Evolutionary conservation across 2,888 invertebrate genomes (phyloP), one percentile per base, ranked within the genome.

Genomic region (Nasonovia ribisnigri): DNA sequence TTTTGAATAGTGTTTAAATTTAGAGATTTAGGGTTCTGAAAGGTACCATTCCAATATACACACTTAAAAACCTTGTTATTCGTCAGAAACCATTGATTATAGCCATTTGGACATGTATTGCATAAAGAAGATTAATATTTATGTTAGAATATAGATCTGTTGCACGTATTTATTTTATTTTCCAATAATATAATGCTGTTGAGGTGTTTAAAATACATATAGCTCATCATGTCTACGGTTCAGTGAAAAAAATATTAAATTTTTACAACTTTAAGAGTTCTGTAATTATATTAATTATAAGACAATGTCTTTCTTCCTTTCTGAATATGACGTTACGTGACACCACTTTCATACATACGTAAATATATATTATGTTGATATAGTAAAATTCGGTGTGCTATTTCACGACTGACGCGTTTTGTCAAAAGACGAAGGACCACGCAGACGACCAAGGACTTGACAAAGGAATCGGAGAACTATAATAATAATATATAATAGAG

Each of bases 381-480:
- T 20, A 36, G 77, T 77, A 36, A 1, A 20, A 36, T 20, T 36
- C 8, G 20, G 77, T 20, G n/a, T 51, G 54, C 24, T 51, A 88
- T 88, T 51, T 88, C 88, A 88, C 36, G n/a, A 54, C 24, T n/a
- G 36, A 54, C 13, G 54, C 8, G 16, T 88, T 51, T 36, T 51
- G 24, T 88, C 11, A 54, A 88, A 77, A 77, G 36, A 36, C 36
- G 36, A 36, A 77, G 20, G 77, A 77, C 20, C 16, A 36, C 36
- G 20, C 20, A 36, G 16, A 36, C 88, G 3, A 10, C 88, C 51
- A 24, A 36, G 8, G 20, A 88, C 36, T 51, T 51, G 20, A 51
- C 88, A 51, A 88, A 51, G 51, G 36, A 88, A 51, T 36, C 87
- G 26, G 88, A 88, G 36, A 88, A 88, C 36, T 36, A 51, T 54